These are phyloP conservation scores for Ceratothoa steindachneri DNA, from an alignment of 2,888 invertebrate genomes.

Conservation along the genomic window DNA sequence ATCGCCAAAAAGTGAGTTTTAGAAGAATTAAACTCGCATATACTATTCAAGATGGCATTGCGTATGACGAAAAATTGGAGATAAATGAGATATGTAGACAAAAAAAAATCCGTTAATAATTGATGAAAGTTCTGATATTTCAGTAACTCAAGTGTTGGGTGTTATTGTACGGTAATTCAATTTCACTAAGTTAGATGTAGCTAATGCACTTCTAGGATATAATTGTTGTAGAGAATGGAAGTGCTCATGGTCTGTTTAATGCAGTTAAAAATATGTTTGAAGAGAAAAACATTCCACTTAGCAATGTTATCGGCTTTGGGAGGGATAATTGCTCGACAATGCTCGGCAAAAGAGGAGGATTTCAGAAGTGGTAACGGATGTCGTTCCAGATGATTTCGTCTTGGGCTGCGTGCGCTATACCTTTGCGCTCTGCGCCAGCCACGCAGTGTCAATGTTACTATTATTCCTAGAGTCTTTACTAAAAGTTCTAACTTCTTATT, in stretches of 20 bases:
- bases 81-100: constrained; percentile 15
- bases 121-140: constrained; percentile 14
- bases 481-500: constrained; percentile 4
- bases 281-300: constrained; percentile 2
- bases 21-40: constrained; percentile 15
- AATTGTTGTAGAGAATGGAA: constrained; percentile 15
- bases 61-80: constrained; percentile 10
- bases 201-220: constrained; percentile 15
- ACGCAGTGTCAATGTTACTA: constrained; percentile 5
- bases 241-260: constrained; percentile 21
- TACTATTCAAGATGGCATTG: constrained; percentile 20
- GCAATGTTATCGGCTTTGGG: neutral
- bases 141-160: constrained; percentile 23
- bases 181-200: neutral
- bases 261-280: constrained; percentile 10
- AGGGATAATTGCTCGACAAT: constrained; percentile 13
- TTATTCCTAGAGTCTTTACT: constrained; percentile 7
- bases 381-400: neutral
- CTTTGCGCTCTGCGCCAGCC: constrained; percentile 14
- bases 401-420: constrained; percentile 17
- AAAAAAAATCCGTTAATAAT: constrained; percentile 13
- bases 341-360: neutral
- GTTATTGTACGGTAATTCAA: constrained; percentile 11
- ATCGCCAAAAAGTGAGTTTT: constrained; percentile 11
- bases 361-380: neutral